A percentile compares a stretch with the other conserved stretches of the same genome.
Evolutionary conservation across 1,140 invertebrate genomes (phyloP).

Genomic region (Zaprionus ornatus): DNA sequence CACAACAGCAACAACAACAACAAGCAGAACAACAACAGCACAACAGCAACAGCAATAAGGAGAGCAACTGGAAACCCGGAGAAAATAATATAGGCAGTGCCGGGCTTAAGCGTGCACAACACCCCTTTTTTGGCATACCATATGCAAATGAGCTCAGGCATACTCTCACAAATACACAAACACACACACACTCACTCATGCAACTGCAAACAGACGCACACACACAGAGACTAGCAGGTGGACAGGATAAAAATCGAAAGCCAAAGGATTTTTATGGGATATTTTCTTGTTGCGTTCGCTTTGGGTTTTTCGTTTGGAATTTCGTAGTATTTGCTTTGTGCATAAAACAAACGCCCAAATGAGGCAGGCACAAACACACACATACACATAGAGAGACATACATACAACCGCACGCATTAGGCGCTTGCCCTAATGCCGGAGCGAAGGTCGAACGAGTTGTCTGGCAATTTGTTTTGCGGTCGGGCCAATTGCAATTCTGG

Average conservation of each 20-base stretch:
- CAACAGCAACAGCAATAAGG: constrained; percentile 9
- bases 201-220: constrained; percentile 3
- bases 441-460: constrained; percentile 48
- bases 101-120: constrained; percentile 26
- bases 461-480: constrained; percentile 50
- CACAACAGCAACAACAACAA: not conserved
- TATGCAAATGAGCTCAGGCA: constrained; percentile 58
- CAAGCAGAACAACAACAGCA: constrained; percentile 6
- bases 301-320: constrained; percentile 42
- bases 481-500: constrained; percentile 46
- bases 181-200: not conserved
- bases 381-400: not conserved
- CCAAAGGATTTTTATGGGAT: constrained; percentile 62
- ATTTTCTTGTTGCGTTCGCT: constrained; percentile 62
- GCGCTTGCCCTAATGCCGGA: constrained; percentile 54
- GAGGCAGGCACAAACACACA: constrained; percentile 13
- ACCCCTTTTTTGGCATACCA: constrained; percentile 52
- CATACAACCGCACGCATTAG: constrained; percentile 14
- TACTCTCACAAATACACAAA: constrained; percentile 5
- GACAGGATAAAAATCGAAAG: constrained; percentile 41
- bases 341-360: constrained; percentile 34
- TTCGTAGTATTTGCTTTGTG: constrained; percentile 56
- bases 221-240: constrained; percentile 20
- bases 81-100: constrained; percentile 48
- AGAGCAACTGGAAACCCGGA: not conserved